A percentile compares a stretch with the other conserved stretches of the same genome.
Evolutionary conservation across 2,113 vertebrate genomes (phyloP).

Genomic region (Alethe castanea): DNA sequence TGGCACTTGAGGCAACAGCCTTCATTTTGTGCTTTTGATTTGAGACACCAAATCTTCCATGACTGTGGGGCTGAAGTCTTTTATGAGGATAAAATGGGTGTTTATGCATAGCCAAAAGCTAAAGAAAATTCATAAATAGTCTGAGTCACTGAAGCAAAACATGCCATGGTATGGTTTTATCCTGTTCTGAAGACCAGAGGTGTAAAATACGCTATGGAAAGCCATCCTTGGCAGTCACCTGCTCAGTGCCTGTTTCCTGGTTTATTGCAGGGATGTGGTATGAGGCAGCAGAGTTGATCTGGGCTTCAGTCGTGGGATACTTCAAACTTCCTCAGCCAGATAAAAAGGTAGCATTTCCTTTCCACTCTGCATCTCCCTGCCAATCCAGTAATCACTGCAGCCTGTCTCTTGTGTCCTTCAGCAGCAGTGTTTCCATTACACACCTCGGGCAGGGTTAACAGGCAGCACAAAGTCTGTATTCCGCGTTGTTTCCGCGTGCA

Average conservation of each 20-base stretch:
- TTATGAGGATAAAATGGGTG: background rate
- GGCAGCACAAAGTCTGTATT: background rate
- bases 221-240: background rate
- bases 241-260: background rate
- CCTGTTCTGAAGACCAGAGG: background rate
- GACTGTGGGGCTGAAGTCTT: background rate
- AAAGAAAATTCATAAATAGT: background rate
- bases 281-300: constrained; percentile 88
- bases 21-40: background rate
- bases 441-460: background rate
- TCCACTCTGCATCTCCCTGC: background rate
- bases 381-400: background rate
- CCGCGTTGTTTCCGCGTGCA: background rate
- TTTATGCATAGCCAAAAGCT: background rate
- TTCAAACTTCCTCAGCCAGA: constrained; percentile 87
- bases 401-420: background rate
- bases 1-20: background rate
- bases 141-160: background rate
- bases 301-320: constrained; percentile 88
- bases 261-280: constrained; percentile 88
- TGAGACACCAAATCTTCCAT: background rate
- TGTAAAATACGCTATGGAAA: background rate
- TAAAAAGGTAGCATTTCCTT: constrained; percentile 81
- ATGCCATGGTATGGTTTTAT: background rate
- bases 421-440: background rate